Percentiles rank a stretch among this genome's conserved stretches.
Conservation (phyloP, 2,888 invertebrate species). For the Poecilobothrus nobilitatus region DNA sequence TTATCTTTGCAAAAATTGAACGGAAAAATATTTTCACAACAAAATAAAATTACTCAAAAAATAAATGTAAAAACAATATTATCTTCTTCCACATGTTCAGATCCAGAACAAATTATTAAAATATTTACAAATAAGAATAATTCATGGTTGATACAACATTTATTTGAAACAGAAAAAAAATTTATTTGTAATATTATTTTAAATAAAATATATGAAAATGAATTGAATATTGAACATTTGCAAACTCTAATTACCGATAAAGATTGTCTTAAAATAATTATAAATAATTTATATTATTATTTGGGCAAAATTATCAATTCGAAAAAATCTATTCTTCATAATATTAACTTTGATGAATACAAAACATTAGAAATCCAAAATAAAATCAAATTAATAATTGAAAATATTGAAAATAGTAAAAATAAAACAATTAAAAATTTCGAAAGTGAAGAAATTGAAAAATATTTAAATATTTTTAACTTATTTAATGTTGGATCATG, state of each 20-base stretch:
- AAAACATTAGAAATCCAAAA: neutral
- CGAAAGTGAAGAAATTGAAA: conserved; percentile 15
- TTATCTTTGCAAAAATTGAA: conserved; percentile 32
- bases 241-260: conserved; percentile 25
- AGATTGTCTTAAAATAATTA: conserved; percentile 32
- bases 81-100: conserved; percentile 22
- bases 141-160: conserved; percentile 28
- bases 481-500: conserved; percentile 28
- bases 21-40: conserved; percentile 25
- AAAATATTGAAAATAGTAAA: neutral
- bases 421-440: neutral
- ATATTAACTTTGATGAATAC: conserved; percentile 25
- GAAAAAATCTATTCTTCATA: conserved; percentile 27
- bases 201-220: conserved; percentile 17
- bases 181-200: conserved; percentile 24
- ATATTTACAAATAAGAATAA: conserved; percentile 24
- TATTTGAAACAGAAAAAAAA: conserved; percentile 31
- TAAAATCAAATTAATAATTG: neutral
- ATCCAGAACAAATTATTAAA: conserved; percentile 25
- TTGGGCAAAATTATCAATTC: conserved; percentile 23
- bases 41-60: conserved; percentile 16
- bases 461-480: conserved; percentile 14
- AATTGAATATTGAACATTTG: conserved; percentile 18
- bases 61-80: conserved; percentile 24
- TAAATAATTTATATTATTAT: conserved; percentile 28